A percentile compares a stretch with the other conserved stretches of the same genome.
Conservation (phyloP, 1,140 invertebrate species). For the Drosophila grimshawi region DNA sequence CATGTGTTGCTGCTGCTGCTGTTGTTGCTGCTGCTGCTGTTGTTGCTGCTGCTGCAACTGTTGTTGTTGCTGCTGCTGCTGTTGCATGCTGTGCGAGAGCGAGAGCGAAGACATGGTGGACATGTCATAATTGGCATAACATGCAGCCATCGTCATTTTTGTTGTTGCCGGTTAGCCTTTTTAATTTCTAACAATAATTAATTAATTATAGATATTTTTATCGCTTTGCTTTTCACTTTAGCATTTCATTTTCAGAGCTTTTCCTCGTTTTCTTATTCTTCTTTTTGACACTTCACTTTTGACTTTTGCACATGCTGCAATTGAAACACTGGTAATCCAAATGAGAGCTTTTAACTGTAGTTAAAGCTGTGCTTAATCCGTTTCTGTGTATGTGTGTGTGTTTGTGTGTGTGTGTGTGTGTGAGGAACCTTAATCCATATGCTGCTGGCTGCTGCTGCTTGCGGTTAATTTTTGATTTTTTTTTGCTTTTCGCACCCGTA, state of each 20-base stretch:
- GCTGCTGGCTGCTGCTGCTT: conserved; percentile 53
- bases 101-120: conserved; percentile 75
- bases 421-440: conserved; percentile 84
- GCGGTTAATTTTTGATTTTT: conserved; percentile 39
- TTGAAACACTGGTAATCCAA: conserved; percentile 83
- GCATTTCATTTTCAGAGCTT: conserved; percentile 66
- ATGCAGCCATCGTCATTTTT: conserved; percentile 84
- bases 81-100: conserved; percentile 70
- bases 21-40: conserved; percentile 48
- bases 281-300: conserved; percentile 41
- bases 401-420: conserved; percentile 37
- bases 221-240: conserved; percentile 40
- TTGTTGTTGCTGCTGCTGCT: conserved; percentile 60
- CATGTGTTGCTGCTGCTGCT: conserved; percentile 69
- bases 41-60: conserved; percentile 57
- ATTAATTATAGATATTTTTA: conserved; percentile 43
- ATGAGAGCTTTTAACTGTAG: conserved; percentile 60
- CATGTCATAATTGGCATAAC: conserved; percentile 84
- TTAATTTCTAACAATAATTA: neutral
- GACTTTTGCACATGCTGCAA: conserved; percentile 20
- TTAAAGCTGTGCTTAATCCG: conserved; percentile 72
- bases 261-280: conserved; percentile 32
- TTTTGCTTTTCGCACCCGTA: conserved; percentile 64
- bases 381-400: conserved; percentile 42
- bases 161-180: conserved; percentile 22